These are phyloP conservation scores for Cervus canadensis DNA, from an alignment of 2,113 vertebrate genomes.

Conservation along the genomic window DNA sequence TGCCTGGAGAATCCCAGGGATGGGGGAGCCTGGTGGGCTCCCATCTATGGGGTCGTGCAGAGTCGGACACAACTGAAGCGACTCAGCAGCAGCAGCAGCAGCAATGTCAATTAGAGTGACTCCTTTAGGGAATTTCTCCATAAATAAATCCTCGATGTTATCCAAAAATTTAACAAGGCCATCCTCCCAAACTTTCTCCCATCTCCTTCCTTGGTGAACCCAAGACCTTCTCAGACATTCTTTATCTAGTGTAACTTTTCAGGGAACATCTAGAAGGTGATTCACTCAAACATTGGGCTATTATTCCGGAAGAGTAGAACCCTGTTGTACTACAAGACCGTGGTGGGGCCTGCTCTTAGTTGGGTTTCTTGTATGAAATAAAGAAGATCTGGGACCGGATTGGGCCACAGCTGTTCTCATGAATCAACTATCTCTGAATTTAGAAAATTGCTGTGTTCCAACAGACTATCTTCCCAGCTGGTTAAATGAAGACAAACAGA, in stretches of 20 bases:
- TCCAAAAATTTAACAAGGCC: background rate
- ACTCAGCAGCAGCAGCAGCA: too few relatives aligned
- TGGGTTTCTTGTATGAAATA: background rate
- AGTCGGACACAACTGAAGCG: too few relatives aligned
- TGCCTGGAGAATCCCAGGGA: too few relatives aligned
- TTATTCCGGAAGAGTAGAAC: background rate
- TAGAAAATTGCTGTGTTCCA: conserved; percentile 58
- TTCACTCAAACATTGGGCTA: rapidly evolving
- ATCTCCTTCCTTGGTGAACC: background rate
- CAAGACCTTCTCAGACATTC: background rate
- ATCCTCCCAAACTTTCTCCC: background rate
- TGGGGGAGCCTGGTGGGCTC: too few relatives aligned
- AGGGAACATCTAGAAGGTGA: background rate
- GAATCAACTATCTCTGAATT: conserved; percentile 63
- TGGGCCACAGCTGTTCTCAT: conserved; percentile 54
- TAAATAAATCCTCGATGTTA: background rate
- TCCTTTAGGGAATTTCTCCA: background rate
- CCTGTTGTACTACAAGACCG: background rate
- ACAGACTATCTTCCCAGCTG: conserved; percentile 64
- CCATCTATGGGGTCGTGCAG: too few relatives aligned
- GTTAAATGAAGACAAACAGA: conserved; percentile 69
- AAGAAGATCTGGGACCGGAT: background rate
- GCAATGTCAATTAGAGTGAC: background rate
- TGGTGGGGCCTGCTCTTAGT: background rate
- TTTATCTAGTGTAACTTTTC: background rate